Conservation (phyloP, 1,140 invertebrate species). For the Nomia melanderi region DNA sequence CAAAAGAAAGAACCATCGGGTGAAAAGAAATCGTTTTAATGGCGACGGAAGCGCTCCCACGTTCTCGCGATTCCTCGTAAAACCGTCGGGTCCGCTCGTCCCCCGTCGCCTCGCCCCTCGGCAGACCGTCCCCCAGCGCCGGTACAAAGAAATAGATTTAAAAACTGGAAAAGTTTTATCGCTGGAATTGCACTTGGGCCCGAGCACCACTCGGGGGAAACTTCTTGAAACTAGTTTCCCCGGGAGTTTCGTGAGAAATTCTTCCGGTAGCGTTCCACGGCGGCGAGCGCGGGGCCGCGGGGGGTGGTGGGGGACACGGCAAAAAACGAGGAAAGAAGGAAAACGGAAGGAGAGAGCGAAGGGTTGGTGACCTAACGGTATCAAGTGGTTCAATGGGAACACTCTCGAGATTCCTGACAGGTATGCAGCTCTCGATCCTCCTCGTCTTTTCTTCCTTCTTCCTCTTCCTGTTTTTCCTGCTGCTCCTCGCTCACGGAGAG, state of each 20-base stretch:
- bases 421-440: slow-evolving; percentile 25
- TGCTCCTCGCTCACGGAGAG: slow-evolving; percentile 1
- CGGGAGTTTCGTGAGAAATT: slow-evolving; percentile 30
- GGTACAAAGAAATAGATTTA: slow-evolving; percentile 29
- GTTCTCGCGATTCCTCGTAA: slow-evolving; percentile 21
- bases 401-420: slow-evolving; percentile 47
- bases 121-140: no score
- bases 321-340: slow-evolving; percentile 7
- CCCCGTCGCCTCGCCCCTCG: no score
- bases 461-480: neutral
- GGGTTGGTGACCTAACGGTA: slow-evolving; percentile 73
- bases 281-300: neutral
- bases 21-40: neutral
- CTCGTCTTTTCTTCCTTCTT: no score
- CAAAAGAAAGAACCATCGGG: neutral
- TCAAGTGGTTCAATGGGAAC: slow-evolving; percentile 55
- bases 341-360: slow-evolving; percentile 5
- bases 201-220: slow-evolving; percentile 13
- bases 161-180: slow-evolving; percentile 46
- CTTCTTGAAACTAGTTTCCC: slow-evolving; percentile 30
- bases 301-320: no score
- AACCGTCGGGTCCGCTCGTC: neutral
- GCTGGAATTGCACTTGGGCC: neutral
- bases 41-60: neutral
- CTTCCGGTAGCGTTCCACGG: slow-evolving; percentile 11